phyloP scores from a whole-genome alignment of 23 tunicate species.

The Clavelina lepadiformis region DNA sequence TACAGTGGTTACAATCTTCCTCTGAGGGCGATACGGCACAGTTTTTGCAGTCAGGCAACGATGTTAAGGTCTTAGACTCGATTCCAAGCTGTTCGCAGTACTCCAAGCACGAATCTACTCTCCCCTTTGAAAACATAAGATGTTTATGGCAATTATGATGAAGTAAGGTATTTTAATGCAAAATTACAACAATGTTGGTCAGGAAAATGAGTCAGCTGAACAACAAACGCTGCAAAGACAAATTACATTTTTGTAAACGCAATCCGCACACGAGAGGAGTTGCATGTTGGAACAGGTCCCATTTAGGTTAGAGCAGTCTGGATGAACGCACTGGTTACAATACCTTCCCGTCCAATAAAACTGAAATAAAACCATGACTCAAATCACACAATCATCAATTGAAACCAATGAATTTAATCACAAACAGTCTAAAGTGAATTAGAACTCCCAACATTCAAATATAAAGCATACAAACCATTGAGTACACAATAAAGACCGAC shows the following conservation, averaged over 20 bases:
- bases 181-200: no score
- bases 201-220: no score
- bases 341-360: constrained; percentile 19
- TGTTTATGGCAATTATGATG: no score
- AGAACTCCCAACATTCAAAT: no score
- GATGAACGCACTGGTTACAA: constrained; percentile 44
- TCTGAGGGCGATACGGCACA: not conserved
- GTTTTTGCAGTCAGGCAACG: not conserved
- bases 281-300: constrained; percentile 20
- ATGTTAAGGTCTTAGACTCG: not conserved
- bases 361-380: not conserved
- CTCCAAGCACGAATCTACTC: not conserved
- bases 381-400: no score
- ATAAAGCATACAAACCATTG: not conserved
- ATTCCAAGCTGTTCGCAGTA: not conserved
- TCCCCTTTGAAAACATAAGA: no score
- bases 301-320: constrained; percentile 33
- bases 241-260: constrained; percentile 27
- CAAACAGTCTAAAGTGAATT: no score
- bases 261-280: constrained; percentile 45
- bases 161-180: no score
- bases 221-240: no score
- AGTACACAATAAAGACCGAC: constrained; percentile 5
- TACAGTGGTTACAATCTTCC: not conserved
- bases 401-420: no score